phyloP scores from a whole-genome alignment of 2,113 vertebrate species.

The Peromyscus leucopus region DNA sequence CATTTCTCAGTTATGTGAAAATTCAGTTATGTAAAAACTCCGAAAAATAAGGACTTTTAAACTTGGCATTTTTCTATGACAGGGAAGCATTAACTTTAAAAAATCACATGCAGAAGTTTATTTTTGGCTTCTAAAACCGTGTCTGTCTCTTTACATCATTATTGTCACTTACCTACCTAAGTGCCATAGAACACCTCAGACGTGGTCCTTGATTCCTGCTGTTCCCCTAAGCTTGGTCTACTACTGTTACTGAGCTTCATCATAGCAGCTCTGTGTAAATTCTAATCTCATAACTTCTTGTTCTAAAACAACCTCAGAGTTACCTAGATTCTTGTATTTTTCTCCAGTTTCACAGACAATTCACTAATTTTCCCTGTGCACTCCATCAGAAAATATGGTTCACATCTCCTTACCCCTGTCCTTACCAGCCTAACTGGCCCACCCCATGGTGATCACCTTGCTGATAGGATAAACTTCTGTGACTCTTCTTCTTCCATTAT shows the following conservation, averaged over 20 bases:
- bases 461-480: not conserved
- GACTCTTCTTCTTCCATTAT: not conserved
- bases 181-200: not conserved
- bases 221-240: not conserved
- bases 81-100: not conserved
- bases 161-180: not conserved
- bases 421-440: not conserved
- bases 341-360: not conserved
- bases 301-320: not conserved
- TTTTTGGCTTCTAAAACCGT: slow-evolving; percentile 4
- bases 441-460: not conserved
- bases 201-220: not conserved
- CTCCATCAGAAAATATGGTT: not conserved
- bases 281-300: not conserved
- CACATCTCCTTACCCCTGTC: not conserved
- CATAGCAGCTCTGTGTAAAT: not conserved
- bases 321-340: not conserved
- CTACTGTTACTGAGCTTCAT: not conserved
- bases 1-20: slow-evolving; percentile 28
- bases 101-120: not conserved
- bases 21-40: not conserved
- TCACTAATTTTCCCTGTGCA: not conserved
- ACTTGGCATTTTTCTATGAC: not conserved
- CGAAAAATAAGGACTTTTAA: not conserved
- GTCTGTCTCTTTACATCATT: not conserved